phyloP scores from a whole-genome alignment of 2,888 invertebrate genomes.

The Synergus umbraculus region DNA sequence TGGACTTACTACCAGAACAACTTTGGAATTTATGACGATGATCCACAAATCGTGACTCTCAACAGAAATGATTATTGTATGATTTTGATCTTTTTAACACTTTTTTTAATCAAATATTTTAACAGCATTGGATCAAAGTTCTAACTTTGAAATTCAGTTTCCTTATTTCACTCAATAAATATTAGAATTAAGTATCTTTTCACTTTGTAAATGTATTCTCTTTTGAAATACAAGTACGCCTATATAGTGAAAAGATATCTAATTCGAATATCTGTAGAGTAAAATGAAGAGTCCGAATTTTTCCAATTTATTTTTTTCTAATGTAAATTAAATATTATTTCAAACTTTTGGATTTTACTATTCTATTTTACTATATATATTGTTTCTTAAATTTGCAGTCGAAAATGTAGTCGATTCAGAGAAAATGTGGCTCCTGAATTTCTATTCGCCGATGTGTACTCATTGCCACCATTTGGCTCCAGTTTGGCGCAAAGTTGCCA shows the following conservation, averaged over 20 bases:
- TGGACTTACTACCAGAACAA: constrained; percentile 89
- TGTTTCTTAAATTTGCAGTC: constrained; percentile 68
- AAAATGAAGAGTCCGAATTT: background rate
- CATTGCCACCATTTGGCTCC: constrained; percentile 92
- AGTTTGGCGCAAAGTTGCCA: constrained; percentile 88
- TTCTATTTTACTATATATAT: constrained; percentile 37
- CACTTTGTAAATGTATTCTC: no score
- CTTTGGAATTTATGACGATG: constrained; percentile 93
- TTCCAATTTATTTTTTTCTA: background rate
- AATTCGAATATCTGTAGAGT: no score
- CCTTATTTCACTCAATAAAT: no score
- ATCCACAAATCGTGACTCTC: constrained; percentile 88
- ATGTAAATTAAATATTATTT: constrained; percentile 1
- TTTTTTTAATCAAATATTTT: constrained; percentile 7
- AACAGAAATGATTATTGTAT: constrained; percentile 87
- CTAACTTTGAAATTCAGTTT: no score
- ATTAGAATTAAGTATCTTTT: no score
- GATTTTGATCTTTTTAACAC: constrained; percentile 60
- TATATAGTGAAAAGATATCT: no score
- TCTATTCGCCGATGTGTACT: constrained; percentile 91
- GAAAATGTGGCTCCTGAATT: constrained; percentile 91
- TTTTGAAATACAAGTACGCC: no score
- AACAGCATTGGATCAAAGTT: no score
- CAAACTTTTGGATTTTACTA: constrained; percentile 26
- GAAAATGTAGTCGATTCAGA: constrained; percentile 79